A percentile compares a stretch with the other conserved stretches of the same genome.
These are phyloP conservation scores for Melanotaenia trifasciata DNA, from an alignment of 2,797 vertebrate genomes.

Conservation along the genomic window DNA sequence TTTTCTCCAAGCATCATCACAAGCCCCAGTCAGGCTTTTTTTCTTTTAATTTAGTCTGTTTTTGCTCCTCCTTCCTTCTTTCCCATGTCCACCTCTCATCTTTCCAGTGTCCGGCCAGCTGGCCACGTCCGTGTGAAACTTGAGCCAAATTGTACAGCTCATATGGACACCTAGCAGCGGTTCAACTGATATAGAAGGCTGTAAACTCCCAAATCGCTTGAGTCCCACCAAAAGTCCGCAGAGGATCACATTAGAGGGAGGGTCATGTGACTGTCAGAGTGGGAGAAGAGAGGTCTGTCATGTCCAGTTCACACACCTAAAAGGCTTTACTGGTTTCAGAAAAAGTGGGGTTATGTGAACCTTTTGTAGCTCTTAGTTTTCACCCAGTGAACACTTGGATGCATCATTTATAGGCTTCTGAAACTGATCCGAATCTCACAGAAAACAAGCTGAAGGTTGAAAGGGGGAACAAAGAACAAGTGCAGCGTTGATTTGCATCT, in stretches of 20 bases:
- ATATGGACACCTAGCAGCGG: conserved; percentile 53
- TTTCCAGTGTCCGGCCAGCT: conserved; percentile 25
- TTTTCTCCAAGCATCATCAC: conserved; percentile 55
- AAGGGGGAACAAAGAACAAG: conserved; percentile 5
- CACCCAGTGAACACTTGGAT: conserved; percentile 54
- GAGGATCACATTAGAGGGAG: conserved; percentile 51
- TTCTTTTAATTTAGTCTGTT: conserved; percentile 9
- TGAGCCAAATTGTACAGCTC: conserved; percentile 39
- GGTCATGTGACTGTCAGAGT: conserved; percentile 27
- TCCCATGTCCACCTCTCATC: conserved; percentile 31
- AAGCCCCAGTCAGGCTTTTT: conserved; percentile 32
- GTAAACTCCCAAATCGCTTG: conserved; percentile 43
- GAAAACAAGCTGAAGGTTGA: background rate
- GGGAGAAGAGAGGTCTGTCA: conserved; percentile 9
- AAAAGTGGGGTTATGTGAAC: conserved; percentile 23
- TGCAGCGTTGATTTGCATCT: conserved; percentile 41
- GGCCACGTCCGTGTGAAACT: conserved; percentile 29
- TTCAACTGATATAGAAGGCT: conserved; percentile 35
- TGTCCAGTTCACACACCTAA: conserved; percentile 25
- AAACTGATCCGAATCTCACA: conserved; percentile 66
- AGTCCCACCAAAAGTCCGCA: conserved; percentile 33
- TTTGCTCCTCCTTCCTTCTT: conserved; percentile 5
- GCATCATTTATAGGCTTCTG: conserved; percentile 42
- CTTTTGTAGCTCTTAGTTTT: conserved; percentile 12
- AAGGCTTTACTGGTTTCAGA: conserved; percentile 46